A percentile compares a stretch with the other conserved stretches of the same genome.
phyloP scores from a whole-genome alignment of 2,888 invertebrate genomes.

The Platycheirus albimanus region DNA sequence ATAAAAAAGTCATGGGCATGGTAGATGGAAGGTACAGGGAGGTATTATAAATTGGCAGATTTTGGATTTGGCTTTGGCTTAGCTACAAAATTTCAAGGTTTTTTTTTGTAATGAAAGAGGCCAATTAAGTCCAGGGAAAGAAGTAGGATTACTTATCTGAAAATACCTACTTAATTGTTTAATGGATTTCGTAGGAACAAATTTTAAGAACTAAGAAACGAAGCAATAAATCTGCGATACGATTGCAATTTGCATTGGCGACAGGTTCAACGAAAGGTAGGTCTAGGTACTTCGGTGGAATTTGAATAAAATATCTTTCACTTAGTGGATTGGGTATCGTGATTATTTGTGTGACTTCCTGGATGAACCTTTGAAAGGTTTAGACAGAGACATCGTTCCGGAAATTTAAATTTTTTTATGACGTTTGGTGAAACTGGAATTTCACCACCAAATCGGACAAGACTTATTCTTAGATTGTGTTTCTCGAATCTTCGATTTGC shows the following conservation, averaged over 20 bases:
- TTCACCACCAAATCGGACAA: too few species aligned
- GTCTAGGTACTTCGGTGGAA: too few species aligned
- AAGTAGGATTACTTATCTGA: background rate
- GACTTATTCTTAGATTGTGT: too few species aligned
- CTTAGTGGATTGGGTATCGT: background rate
- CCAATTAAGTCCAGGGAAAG: constrained; percentile 4
- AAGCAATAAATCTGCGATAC: constrained; percentile 32
- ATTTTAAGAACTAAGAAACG: background rate
- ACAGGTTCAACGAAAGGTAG: constrained; percentile 4
- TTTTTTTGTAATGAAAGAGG: constrained; percentile 5
- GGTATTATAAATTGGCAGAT: constrained; percentile 5
- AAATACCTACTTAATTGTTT: background rate
- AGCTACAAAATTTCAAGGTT: constrained; percentile 33
- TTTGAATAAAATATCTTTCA: background rate
- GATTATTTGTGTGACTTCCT: background rate
- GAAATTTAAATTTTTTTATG: background rate
- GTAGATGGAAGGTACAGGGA: background rate
- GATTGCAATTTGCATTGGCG: constrained; percentile 55
- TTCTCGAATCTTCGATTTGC: too few species aligned
- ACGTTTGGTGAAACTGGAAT: background rate
- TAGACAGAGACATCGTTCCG: background rate
- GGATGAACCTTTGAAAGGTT: background rate
- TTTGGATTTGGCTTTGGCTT: background rate
- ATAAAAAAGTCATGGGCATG: constrained; percentile 26
- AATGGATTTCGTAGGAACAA: constrained; percentile 3